These are phyloP conservation scores for Bombus breviceps DNA, from an alignment of 1,140 invertebrate genomes.

Conservation along the genomic window DNA sequence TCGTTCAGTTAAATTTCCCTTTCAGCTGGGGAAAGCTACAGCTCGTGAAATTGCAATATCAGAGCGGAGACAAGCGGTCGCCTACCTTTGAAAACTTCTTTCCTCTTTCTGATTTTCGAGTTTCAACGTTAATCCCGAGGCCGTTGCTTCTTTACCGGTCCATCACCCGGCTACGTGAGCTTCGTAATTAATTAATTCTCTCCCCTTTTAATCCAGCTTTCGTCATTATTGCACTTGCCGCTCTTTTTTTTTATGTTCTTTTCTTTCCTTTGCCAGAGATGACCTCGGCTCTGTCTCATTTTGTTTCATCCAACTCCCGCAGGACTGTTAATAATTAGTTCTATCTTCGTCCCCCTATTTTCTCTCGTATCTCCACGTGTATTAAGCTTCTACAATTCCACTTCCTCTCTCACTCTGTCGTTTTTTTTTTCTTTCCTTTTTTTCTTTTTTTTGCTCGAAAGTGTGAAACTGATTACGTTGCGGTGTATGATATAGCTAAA, in stretches of 20 bases:
- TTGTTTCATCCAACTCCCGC: constrained; percentile 9
- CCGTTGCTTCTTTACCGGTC: background rate
- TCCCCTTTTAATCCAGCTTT: background rate
- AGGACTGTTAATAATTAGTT: constrained; percentile 16
- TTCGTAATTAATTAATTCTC: constrained; percentile 32
- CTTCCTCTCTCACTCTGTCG: background rate
- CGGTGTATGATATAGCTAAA: background rate
- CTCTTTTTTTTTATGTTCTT: background rate
- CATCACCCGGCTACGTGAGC: background rate
- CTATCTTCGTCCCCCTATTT: background rate
- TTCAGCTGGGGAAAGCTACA: background rate
- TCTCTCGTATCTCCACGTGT: background rate
- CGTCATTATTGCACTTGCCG: constrained; percentile 9
- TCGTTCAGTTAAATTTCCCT: background rate
- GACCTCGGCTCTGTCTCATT: background rate
- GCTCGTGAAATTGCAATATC: constrained; percentile 9
- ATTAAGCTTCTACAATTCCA: background rate
- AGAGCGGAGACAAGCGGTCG: background rate
- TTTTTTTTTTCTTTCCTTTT: too few species aligned
- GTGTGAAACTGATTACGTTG: background rate
- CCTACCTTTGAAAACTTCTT: background rate
- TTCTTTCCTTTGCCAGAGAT: background rate
- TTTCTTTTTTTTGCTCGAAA: background rate
- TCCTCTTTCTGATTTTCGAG: constrained; percentile 21
- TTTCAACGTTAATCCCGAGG: constrained; percentile 12